Conservation (phyloP, 2,888 invertebrate species). For the Syrphus vitripennis region DNA sequence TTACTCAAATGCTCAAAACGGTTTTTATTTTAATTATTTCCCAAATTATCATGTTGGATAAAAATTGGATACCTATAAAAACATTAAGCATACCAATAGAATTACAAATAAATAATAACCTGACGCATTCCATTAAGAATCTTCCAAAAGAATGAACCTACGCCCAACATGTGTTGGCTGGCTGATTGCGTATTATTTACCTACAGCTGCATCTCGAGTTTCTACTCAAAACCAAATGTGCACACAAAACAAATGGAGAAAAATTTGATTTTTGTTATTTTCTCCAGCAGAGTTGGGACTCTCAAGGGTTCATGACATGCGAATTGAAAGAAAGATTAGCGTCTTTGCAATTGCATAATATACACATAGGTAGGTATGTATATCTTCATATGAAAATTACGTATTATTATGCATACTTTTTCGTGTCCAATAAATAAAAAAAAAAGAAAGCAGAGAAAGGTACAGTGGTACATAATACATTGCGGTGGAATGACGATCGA, state of each 20-base stretch:
- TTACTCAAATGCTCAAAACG: background rate
- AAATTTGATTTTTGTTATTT: background rate
- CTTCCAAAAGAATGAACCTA: conserved; percentile 9
- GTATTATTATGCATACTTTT: background rate
- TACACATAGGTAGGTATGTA: background rate
- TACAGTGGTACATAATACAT: background rate
- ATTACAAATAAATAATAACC: background rate
- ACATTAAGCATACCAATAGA: too few species aligned
- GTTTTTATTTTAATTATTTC: background rate
- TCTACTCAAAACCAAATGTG: background rate
- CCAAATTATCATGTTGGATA: background rate
- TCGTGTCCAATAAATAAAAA: background rate
- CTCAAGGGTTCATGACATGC: conserved; percentile 19
- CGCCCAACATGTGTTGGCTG: conserved; percentile 18
- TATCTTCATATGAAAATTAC: background rate
- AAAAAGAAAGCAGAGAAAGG: background rate
- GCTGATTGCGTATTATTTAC: conserved; percentile 16
- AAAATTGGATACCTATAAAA: too few species aligned
- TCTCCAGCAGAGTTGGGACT: conserved; percentile 18
- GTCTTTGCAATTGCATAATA: conserved; percentile 54
- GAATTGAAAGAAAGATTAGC: conserved; percentile 27
- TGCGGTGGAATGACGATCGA: conserved; percentile 3
- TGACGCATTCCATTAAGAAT: background rate
- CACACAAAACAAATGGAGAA: conserved; percentile 15
- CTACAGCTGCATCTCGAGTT: background rate